Percentiles rank a stretch among this genome's conserved stretches.
Evolutionary conservation across 2,888 invertebrate species (phyloP).

Genomic region (Meteorus colon): DNA sequence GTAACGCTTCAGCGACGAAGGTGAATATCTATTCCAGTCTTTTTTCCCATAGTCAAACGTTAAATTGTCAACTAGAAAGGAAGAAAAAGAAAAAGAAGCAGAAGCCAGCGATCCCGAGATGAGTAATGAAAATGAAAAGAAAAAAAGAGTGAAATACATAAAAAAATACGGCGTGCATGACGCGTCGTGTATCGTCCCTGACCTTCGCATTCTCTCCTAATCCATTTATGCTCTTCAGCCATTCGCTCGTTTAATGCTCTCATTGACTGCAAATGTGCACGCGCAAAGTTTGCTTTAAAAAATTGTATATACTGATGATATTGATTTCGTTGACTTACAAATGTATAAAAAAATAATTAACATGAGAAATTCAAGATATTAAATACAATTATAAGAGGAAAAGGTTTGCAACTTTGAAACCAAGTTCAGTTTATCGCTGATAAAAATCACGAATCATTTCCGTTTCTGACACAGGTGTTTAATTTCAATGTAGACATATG

Average conservation of each 20-base stretch:
- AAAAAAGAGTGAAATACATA: slow-evolving; percentile 7
- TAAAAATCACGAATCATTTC: neutral
- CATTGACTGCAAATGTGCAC: neutral
- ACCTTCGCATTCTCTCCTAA: slow-evolving; percentile 23
- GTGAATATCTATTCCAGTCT: neutral
- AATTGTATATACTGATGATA: neutral
- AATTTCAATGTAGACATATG: slow-evolving; percentile 6
- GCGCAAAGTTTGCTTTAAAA: neutral
- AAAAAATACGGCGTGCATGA: neutral
- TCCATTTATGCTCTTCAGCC: neutral
- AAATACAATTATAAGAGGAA: neutral
- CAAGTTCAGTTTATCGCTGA: neutral
- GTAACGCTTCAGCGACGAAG: neutral
- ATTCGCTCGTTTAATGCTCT: slow-evolving; percentile 1
- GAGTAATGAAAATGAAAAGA: slow-evolving; percentile 12
- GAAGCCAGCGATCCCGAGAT: neutral
- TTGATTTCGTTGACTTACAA: neutral
- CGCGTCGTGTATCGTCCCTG: slow-evolving; percentile 11
- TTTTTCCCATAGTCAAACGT: neutral
- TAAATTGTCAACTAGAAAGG: neutral
- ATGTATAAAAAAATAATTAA: neutral
- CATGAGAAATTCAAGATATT: neutral
- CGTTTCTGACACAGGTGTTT: slow-evolving; percentile 4
- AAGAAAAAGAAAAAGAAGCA: neutral
- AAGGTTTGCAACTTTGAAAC: neutral